Evolutionary conservation across 2,797 vertebrate genomes (phyloP), one percentile per base, ranked within the genome.

Genomic region (Schizopygopsis malacanthus): DNA sequence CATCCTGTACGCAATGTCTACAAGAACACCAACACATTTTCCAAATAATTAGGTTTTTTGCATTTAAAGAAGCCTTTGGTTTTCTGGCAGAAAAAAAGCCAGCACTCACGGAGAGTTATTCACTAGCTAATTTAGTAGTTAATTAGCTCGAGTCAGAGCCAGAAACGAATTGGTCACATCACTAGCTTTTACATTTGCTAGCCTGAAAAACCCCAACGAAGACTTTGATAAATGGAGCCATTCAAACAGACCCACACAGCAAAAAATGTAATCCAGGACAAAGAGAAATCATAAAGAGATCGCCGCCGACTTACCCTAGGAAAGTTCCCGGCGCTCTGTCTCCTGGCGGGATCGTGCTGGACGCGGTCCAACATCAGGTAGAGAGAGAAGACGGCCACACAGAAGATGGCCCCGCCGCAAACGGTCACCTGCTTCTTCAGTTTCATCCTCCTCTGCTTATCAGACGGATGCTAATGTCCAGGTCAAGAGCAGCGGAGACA

Each of bases 361-460:
- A 99, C 98, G 80, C 97, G 95, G 92, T 99, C 98, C 95, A 99
- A 93, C 98, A 99, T 99, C 91, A 99, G 92, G 95, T 99, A 99
- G 71, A 99, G 97, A 0, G 98, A 98, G 94, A 99, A 99, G 79
- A 99, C 98, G 0, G 98, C 98, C 94, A 99, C 98, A 76, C 98
- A 99, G 95, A 99, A 99, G 93, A 98, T 97, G 89, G 97, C 98
- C 82, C 97, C 98, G 67, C 98, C 98, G 12, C 98, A 99, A 84
- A 99, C 97, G 0, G 98, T 99, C 95, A 99, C 97, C 94, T 99
- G 98, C 94, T 99, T 99, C 93, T 98, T 99, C 92, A 99, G 96
- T 96, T 99, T 99, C 98, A 99, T 99, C 84, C 90, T 95, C 90
- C 72, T 67, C 59, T 20, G 59, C 59, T 83, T 77, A 83, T 83